Evolutionary conservation across 1,140 invertebrate genomes (phyloP).

Genomic region (Calephelis virginiensis): DNA sequence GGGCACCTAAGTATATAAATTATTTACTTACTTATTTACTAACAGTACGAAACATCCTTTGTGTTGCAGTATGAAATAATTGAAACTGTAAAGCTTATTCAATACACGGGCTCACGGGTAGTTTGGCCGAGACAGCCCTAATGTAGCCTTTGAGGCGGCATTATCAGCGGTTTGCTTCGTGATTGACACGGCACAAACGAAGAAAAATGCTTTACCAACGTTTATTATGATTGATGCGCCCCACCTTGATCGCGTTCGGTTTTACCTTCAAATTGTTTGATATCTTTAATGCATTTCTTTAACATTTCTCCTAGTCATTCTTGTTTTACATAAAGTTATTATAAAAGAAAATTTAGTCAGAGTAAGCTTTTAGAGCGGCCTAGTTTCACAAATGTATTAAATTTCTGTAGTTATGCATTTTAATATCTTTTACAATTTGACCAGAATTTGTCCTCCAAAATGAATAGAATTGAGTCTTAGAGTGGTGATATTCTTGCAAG

Average conservation of each 20-base stretch:
- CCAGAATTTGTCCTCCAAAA: no score
- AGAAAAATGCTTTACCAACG: conserved; percentile 39
- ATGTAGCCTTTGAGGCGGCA: conserved; percentile 15
- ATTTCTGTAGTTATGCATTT: no score
- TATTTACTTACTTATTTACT: no score
- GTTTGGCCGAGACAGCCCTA: not conserved
- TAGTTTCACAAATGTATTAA: no score
- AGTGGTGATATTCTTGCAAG: no score
- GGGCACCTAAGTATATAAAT: no score
- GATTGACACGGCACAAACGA: conserved; percentile 39
- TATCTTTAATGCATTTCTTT: conserved; percentile 26
- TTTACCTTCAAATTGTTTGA: conserved; percentile 28
- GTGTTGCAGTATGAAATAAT: no score
- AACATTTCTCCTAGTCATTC: conserved; percentile 9
- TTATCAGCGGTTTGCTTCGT: conserved; percentile 31
- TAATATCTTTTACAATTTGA: no score
- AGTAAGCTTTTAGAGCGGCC: no score
- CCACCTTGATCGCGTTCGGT: conserved; percentile 22
- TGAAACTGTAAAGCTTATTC: not conserved
- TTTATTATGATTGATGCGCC: conserved; percentile 54
- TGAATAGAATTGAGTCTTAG: no score
- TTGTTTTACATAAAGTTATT: conserved; percentile 7
- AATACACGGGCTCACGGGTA: not conserved
- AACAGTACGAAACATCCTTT: no score
- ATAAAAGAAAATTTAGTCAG: not conserved